Base-by-base conservation (phyloP, 2,113 vertebrate species). In the Neolamprologus ventralis region DNA sequence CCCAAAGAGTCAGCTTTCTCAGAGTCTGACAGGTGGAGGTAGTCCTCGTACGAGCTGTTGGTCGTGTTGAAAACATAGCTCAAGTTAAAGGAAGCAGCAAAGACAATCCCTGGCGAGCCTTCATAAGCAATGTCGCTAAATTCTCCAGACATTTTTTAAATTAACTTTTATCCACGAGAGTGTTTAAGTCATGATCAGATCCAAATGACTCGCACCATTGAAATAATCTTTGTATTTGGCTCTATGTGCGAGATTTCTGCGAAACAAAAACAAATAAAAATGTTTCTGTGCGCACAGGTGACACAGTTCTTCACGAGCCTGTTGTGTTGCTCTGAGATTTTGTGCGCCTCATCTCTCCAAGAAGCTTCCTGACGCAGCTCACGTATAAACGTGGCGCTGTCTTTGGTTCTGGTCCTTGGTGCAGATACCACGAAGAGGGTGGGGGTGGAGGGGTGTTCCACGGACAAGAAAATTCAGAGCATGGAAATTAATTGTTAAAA, bases 31-130 rank as follows among this genome's bases (percentile, higher is more conserved):
- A 93, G 91, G 40, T 95, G 91, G 26, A 81, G 14, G 63, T 42
- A n/a, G 65, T 96, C 96, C 1, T 88, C 47, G 57, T 95, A 88
- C 1, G 97, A 97, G 31, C 92, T 45, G 81, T 97, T 98, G 81
- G 93, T 96, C 23, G 84, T 81, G 93, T 98, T 97, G 19, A 93
- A 82, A 81, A 83, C 7, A 3, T 88, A 89, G 87, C 93, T 96
- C 37, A 86, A 82, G 58, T 95, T 96, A 31, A 94, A 91, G 28
- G 92, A 65, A 4, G 87, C 88, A 40, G 65, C 65, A 45, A 83
- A 89, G 10, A 94, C 51, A 7, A 45, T 4, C 26, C 87, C 92
- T 79, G 91, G 88, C 4, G 94, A 21, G 23, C 91, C 93, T 68
- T 96, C 95, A 10, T 82, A 37, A 9, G 37, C n/a, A 5, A 83